These are phyloP conservation scores for Meliscaeva auricollis DNA, from an alignment of 2,888 invertebrate genomes.

Conservation along the genomic window DNA sequence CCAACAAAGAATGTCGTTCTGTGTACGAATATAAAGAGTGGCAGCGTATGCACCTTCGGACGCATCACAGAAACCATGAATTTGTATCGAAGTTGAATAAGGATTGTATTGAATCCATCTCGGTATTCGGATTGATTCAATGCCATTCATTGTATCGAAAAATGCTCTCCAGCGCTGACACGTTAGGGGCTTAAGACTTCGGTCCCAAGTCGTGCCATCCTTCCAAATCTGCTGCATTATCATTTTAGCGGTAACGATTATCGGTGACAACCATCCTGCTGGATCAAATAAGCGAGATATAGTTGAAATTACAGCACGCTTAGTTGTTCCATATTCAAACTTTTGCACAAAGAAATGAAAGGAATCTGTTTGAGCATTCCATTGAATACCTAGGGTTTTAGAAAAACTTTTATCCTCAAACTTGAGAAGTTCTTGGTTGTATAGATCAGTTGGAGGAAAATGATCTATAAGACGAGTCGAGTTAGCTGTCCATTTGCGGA, in stretches of 20 bases:
- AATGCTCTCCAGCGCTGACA: not conserved
- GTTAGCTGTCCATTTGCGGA: slow-evolving; percentile 42
- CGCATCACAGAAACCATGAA: not conserved
- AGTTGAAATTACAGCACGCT: not conserved
- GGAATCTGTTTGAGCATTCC: slow-evolving; percentile 45
- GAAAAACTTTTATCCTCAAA: slow-evolving; percentile 42
- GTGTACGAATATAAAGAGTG: not conserved
- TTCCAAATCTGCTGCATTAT: slow-evolving; percentile 1
- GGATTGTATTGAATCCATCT: not conserved
- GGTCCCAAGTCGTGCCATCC: slow-evolving; percentile 3
- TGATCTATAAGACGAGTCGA: not conserved
- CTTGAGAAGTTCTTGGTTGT: slow-evolving; percentile 39
- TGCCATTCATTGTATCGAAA: not conserved
- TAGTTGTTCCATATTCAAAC: not conserved
- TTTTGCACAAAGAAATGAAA: slow-evolving; percentile 27
- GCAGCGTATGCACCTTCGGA: not conserved
- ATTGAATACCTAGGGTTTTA: slow-evolving; percentile 58
- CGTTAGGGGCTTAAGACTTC: not conserved
- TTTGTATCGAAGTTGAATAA: not conserved
- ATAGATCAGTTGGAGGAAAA: slow-evolving; percentile 25
- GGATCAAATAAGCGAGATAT: not conserved
- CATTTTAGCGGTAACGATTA: not conserved
- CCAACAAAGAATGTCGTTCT: not conserved
- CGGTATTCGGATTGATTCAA: not conserved
- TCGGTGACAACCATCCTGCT: not conserved